Conservation (phyloP, 2,888 invertebrate genomes). For the Tenthredo livida region DNA sequence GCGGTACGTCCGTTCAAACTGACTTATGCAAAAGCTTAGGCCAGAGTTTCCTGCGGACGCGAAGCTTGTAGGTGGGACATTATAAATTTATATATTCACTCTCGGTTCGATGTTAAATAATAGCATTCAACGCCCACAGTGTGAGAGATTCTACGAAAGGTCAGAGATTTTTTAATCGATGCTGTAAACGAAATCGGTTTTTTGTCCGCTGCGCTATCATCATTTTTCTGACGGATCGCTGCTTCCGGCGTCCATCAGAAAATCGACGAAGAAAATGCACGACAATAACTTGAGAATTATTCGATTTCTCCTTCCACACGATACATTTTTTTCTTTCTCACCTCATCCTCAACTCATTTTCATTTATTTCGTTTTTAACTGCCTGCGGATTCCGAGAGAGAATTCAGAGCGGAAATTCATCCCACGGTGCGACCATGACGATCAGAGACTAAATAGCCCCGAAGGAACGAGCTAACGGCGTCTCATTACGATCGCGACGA, state of each 20-base stretch:
- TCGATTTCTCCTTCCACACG: background rate
- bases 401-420: constrained; percentile 16
- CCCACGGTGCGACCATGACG: background rate
- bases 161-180: constrained; percentile 36
- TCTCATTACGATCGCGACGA: background rate
- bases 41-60: constrained; percentile 44
- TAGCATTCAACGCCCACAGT: constrained; percentile 63
- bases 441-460: constrained; percentile 12
- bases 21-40: constrained; percentile 59
- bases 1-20: constrained; percentile 37
- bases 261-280: background rate
- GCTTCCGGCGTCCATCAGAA: background rate
- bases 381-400: constrained; percentile 2
- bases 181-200: background rate
- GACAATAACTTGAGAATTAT: background rate
- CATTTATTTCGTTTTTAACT: background rate
- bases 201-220: background rate
- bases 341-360: background rate
- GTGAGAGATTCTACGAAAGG: constrained; percentile 54
- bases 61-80: constrained; percentile 59
- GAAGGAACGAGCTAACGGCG: background rate
- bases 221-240: background rate
- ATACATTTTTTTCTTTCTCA: background rate
- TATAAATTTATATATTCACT: constrained; percentile 63
- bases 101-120: constrained; percentile 61